phyloP scores from a whole-genome alignment of 1,140 invertebrate species.

The Melitaea cinxia region DNA sequence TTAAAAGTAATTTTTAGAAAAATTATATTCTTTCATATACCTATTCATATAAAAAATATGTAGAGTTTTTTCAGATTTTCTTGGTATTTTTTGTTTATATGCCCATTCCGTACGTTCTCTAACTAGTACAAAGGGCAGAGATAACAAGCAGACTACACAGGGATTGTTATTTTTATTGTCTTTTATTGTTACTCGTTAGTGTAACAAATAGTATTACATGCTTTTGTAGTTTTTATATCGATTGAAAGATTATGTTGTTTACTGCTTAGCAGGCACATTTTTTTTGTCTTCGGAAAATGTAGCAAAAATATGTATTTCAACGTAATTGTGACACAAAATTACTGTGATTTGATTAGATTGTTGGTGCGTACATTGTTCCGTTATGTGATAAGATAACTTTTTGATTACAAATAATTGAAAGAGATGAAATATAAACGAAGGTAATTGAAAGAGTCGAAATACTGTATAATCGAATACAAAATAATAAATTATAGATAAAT shows the following conservation, averaged over 20 bases:
- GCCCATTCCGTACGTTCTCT: conserved; percentile 18
- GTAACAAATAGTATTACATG: conserved; percentile 19
- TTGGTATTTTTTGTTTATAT: conserved; percentile 24
- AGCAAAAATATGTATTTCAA: no score
- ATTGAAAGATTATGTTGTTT: background rate
- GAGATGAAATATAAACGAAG: no score
- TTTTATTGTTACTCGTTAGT: conserved; percentile 26
- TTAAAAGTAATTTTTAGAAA: no score
- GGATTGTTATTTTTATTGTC: conserved; percentile 27
- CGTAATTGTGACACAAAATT: no score
- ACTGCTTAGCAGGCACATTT: background rate
- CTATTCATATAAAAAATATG: background rate
- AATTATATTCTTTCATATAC: no score
- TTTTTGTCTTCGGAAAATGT: background rate
- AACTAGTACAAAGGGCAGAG: conserved; percentile 20
- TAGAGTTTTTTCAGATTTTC: background rate
- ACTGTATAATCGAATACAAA: no score
- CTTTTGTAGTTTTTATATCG: conserved; percentile 16
- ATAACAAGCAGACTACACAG: conserved; percentile 24
- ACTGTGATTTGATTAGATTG: no score
- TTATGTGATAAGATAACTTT: no score
- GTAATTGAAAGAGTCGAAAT: no score
- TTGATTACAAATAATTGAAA: no score
- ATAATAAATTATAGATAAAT: no score
- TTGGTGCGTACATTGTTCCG: no score